Conservation (phyloP, 2,888 invertebrate genomes). For the Coenonympha glycerion region DNA sequence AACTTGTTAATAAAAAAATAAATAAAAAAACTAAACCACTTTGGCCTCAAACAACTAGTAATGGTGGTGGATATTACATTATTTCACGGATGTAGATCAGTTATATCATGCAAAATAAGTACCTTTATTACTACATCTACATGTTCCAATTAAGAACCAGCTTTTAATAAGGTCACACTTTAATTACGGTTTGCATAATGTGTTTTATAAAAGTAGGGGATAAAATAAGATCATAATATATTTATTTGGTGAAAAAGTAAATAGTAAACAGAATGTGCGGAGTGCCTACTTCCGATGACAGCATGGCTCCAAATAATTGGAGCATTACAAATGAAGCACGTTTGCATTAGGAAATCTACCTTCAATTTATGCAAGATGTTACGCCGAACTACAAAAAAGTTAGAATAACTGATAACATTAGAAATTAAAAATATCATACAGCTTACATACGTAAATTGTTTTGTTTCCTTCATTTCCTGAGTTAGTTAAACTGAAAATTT, state of each 20-base stretch:
- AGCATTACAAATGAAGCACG: slow-evolving; percentile 24
- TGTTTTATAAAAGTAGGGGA: not conserved
- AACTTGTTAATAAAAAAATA: no score
- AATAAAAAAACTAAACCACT: not conserved
- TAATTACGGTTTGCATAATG: not conserved
- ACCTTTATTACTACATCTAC: no score
- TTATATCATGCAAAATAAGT: slow-evolving; percentile 3
- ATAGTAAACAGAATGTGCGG: slow-evolving; percentile 6
- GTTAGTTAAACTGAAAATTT: no score
- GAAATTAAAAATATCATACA: no score
- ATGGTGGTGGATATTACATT: not conserved
- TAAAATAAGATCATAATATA: slow-evolving; percentile 2
- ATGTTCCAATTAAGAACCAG: slow-evolving; percentile 3
- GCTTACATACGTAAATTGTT: no score
- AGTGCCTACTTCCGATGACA: slow-evolving; percentile 21
- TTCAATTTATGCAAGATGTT: slow-evolving; percentile 19
- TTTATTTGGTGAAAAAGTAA: slow-evolving; percentile 3
- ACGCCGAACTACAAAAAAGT: slow-evolving; percentile 8
- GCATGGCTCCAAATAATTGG: slow-evolving; percentile 17
- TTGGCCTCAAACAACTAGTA: not conserved
- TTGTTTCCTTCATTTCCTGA: no score
- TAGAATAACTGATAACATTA: not conserved
- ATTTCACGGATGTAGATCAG: slow-evolving; percentile 4
- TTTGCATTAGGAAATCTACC: slow-evolving; percentile 18
- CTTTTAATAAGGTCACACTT: slow-evolving; percentile 1